Percentiles rank a stretch among this genome's conserved stretches.
Conservation (phyloP, 2,888 invertebrate species). For the Xylocampa areola region DNA sequence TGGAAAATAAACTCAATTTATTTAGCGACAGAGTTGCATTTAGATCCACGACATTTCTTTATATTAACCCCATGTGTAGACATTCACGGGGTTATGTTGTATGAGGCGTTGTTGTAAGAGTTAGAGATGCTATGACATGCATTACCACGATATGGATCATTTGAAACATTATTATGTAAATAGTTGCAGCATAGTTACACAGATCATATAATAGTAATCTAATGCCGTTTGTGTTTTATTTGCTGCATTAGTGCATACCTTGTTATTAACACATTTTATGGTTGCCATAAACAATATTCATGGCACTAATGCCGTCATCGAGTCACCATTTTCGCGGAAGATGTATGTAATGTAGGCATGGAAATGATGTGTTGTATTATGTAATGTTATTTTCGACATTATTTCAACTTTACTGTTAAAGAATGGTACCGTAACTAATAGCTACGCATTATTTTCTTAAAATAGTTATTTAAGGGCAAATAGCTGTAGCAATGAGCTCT, state of each 20-base stretch:
- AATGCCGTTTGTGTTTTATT: conserved; percentile 31
- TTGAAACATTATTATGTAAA: conserved; percentile 47
- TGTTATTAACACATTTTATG: conserved; percentile 36
- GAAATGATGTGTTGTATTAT: conserved; percentile 9
- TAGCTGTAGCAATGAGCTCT: not conserved
- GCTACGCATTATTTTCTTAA: not conserved
- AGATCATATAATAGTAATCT: conserved; percentile 37
- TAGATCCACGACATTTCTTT: not conserved
- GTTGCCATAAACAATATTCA: conserved; percentile 27
- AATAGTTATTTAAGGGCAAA: not conserved
- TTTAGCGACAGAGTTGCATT: conserved; percentile 14
- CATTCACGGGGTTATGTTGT: conserved; percentile 13
- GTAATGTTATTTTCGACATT: conserved; percentile 15
- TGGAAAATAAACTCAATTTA: conserved; percentile 9
- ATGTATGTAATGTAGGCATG: conserved; percentile 12
- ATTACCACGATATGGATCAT: conserved; percentile 49
- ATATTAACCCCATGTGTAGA: conserved; percentile 9
- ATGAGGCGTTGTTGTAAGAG: conserved; percentile 33
- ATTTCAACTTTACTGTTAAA: conserved; percentile 12
- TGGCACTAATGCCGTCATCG: conserved; percentile 12
- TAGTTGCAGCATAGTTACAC: conserved; percentile 24
- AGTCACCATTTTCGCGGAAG: conserved; percentile 23
- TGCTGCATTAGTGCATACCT: conserved; percentile 12
- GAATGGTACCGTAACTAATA: conserved; percentile 26
- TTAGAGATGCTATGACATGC: conserved; percentile 44